Conservation (phyloP, 1,140 invertebrate genomes). For the Globodera rostochiensis region DNA sequence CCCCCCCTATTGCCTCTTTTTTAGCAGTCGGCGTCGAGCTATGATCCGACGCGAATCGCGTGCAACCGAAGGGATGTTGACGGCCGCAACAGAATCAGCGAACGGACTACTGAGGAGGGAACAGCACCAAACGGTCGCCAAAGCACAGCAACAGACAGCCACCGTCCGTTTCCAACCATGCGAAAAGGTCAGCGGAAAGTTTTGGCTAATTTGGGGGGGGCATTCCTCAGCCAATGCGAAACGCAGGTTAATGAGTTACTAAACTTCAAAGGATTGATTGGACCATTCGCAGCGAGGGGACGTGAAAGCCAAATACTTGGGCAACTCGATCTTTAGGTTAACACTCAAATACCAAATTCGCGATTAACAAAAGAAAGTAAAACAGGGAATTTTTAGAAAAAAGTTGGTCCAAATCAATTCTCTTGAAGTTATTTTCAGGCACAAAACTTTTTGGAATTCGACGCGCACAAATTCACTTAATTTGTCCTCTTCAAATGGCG, state of each 20-base stretch:
- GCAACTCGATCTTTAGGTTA: no score
- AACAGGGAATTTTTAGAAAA: no score
- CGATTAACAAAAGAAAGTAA: no score
- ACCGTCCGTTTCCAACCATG: neutral
- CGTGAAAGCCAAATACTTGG: no score
- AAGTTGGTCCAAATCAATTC: no score
- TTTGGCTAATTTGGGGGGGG: no score
- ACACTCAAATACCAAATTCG: no score
- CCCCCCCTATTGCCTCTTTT: neutral
- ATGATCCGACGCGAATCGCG: slow-evolving; percentile 29
- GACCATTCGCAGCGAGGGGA: no score
- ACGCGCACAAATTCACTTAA: neutral
- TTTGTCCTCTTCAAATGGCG: neutral
- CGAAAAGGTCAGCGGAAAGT: neutral
- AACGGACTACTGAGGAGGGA: neutral
- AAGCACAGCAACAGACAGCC: neutral
- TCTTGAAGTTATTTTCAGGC: no score
- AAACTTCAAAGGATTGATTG: no score
- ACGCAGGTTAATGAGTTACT: no score
- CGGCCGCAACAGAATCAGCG: neutral
- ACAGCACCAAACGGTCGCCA: neutral
- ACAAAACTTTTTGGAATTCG: neutral
- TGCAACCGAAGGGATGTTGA: slow-evolving; percentile 7
- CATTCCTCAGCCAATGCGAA: no score
- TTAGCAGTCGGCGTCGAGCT: slow-evolving; percentile 8